These are phyloP conservation scores for Acrocephalus arundinaceus DNA, from an alignment of 2,113 vertebrate genomes.

Conservation along the genomic window DNA sequence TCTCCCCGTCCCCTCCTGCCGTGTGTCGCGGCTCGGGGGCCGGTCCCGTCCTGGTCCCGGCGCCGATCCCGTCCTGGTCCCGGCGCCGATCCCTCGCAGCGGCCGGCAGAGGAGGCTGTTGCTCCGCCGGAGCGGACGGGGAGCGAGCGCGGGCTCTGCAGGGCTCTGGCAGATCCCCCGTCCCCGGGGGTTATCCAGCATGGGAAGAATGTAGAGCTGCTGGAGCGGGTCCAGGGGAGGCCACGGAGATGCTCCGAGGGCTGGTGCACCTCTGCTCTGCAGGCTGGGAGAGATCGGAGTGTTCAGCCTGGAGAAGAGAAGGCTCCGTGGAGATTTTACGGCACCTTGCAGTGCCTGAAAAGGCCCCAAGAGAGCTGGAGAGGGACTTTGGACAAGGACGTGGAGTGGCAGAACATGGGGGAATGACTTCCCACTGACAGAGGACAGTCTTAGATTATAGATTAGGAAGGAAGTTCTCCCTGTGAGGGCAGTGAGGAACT, in stretches of 20 bases:
- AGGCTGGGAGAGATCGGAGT: neutral
- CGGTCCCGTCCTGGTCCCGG: neutral
- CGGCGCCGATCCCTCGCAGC: neutral
- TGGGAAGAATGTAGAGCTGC: neutral
- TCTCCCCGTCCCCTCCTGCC: neutral
- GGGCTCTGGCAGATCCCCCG: neutral
- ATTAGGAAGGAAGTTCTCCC: neutral
- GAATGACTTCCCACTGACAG: neutral
- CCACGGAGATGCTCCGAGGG: neutral
- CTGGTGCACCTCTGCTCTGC: neutral
- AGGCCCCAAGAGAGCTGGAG: neutral
- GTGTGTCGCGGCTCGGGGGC: neutral
- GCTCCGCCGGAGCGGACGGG: neutral
- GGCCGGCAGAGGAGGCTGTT: conserved; percentile 54
- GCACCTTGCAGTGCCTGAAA: neutral
- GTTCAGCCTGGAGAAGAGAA: neutral
- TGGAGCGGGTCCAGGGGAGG: neutral
- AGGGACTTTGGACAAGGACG: neutral
- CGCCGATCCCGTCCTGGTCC: neutral
- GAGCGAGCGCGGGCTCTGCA: neutral
- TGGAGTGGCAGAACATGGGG: neutral
- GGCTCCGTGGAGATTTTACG: neutral
- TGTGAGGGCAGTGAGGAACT: neutral
- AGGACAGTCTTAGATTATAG: neutral
- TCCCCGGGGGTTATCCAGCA: too few species aligned